Base-by-base conservation (phyloP, 2,888 invertebrate genomes). In the Leptopilina drosophilae region DNA sequence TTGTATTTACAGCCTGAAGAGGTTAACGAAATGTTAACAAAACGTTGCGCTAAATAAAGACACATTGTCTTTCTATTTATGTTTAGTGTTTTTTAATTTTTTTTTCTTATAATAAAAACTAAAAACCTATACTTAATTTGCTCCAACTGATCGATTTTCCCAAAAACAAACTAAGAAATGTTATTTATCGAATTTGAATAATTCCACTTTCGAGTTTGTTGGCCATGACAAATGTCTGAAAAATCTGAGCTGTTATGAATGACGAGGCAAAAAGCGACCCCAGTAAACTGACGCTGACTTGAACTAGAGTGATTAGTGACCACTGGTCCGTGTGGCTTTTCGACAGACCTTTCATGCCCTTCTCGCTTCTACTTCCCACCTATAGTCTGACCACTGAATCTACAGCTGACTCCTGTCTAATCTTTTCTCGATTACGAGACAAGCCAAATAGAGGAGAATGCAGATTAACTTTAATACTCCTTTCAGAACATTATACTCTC, bases 371-470 rank as follows among this genome's bases (percentile, higher is more conserved):
- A 78, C 26, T 73, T 73, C 49, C 69, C 69, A 73, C 69, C 69
- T 73, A 20, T 20, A 26, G 53, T 73, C 75, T 81, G 80, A 80
- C 53, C 53, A 82, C 82, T 84, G 84, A 84, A 83, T 83, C 82
- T 83, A 81, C 89, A 88, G 89, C 89, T 89, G 89, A 86, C 85
- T 82, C 82, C 85, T 86, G 87, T 88, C 89, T 88, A 89, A 89
- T 89, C 88, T 89, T 89, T 89, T 85, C 84, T 87, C 88, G 84
- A 89, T 89, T 88, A 89, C 59, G 14, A 59, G 14, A 59, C 49
- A 8, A 11, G 49, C 49, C 7, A 49, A 6, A 14, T 85, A 84
- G 83, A 81, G 76, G 76, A 80, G 80, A 82, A 87, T 87, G 88
- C 86, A 88, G 86, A 88, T 87, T 87, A 84, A 85, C 84, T 53